Evolutionary conservation across 35 echinoderm and acorn worm species (phyloP).

Genomic region (Lytechinus pictus): DNA sequence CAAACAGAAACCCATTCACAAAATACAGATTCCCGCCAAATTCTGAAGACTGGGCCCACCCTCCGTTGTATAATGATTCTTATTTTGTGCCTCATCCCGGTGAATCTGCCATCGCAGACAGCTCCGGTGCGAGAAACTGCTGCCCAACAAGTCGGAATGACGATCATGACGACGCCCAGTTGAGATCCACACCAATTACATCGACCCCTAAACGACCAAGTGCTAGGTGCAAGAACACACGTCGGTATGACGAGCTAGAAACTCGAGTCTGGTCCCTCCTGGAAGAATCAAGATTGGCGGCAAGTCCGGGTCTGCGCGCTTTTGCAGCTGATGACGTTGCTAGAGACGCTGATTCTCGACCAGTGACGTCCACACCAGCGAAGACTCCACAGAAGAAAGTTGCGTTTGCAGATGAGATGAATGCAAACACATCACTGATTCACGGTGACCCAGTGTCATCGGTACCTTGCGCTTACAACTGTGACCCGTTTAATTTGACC

Average conservation of each 20-base stretch:
- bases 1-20: background rate
- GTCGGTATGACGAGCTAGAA: background rate
- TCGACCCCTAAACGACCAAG: background rate
- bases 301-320: background rate
- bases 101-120: background rate
- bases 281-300: background rate
- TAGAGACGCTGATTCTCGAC: background rate
- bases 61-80: background rate
- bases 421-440: background rate
- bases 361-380: conserved; percentile 8
- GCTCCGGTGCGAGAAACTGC: background rate
- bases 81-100: background rate
- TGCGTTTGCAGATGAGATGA: conserved; percentile 5
- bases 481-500: background rate
- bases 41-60: background rate
- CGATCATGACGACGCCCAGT: background rate
- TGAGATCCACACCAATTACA: background rate
- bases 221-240: background rate
- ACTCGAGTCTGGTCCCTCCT: background rate
- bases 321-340: background rate
- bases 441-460: background rate
- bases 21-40: background rate
- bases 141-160: background rate
- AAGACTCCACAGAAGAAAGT: conserved; percentile 20
- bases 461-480: background rate